Conservation (phyloP, 2,888 invertebrate genomes). For the Netelia inedita region DNA sequence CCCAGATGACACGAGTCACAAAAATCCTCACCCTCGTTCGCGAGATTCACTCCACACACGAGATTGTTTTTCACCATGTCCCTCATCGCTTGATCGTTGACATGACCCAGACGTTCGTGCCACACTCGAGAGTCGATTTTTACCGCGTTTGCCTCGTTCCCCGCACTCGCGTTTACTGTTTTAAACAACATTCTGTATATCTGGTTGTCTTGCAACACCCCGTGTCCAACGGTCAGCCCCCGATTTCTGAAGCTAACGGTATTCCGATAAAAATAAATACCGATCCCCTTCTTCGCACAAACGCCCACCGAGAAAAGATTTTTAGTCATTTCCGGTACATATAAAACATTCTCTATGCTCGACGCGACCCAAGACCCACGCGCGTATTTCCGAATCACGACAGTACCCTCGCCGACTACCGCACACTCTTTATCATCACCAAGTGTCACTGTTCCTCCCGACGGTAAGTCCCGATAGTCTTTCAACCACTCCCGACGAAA, state of each 20-base stretch:
- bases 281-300: conserved; percentile 47
- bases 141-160: conserved; percentile 40
- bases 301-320: conserved; percentile 57
- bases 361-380: conserved; percentile 5
- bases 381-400: conserved; percentile 12
- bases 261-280: conserved; percentile 22
- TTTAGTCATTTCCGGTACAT: conserved; percentile 40
- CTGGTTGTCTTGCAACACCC: conserved; percentile 59
- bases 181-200: conserved; percentile 61
- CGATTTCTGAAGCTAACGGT: conserved; percentile 22
- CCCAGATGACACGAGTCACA: conserved; percentile 72
- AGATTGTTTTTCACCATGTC: conserved; percentile 40
- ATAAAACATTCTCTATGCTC: conserved; percentile 22
- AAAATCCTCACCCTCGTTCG: conserved; percentile 49
- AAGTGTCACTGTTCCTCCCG: neutral
- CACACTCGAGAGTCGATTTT: conserved; percentile 33
- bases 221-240: conserved; percentile 36
- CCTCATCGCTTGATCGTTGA: conserved; percentile 20
- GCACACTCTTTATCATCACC: conserved; percentile 17
- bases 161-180: conserved; percentile 5
- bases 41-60: conserved; percentile 37
- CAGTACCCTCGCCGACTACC: conserved; percentile 2
- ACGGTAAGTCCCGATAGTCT: conserved; percentile 10
- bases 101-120: conserved; percentile 58
- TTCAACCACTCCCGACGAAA: conserved; percentile 57